Evolutionary conservation across 2,113 vertebrate species (phyloP).

Genomic region (Tragelaphus scriptus): DNA sequence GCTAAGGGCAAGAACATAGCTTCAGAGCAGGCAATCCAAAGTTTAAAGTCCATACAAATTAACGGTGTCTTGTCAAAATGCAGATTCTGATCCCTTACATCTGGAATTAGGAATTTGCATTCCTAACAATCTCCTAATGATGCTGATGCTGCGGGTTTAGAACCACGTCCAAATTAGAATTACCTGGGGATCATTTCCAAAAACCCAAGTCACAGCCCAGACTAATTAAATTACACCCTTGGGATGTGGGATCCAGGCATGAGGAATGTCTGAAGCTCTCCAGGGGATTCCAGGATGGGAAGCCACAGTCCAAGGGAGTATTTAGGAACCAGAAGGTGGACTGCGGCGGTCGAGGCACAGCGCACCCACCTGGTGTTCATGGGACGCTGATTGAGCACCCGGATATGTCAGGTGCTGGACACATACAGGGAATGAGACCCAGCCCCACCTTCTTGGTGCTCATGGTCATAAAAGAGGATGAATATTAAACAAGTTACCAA

Average conservation of each 20-base stretch:
- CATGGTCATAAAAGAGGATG: background rate
- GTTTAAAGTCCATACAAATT: background rate
- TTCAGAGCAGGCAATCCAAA: background rate
- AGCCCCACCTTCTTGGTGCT: background rate
- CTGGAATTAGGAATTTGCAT: background rate
- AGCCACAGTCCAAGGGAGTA: background rate
- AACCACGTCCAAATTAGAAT: background rate
- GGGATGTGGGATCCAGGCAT: no score
- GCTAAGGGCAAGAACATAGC: background rate
- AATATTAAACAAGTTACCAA: background rate
- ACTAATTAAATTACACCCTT: background rate
- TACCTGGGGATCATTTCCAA: background rate
- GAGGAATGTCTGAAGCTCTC: background rate
- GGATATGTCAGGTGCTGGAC: background rate
- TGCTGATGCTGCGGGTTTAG: background rate
- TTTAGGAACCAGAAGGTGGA: background rate
- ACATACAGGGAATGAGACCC: background rate
- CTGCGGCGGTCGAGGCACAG: rapidly evolving
- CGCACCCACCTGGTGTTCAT: background rate
- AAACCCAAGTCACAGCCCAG: background rate
- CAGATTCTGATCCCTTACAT: background rate
- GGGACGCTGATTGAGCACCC: rapidly evolving
- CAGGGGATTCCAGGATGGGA: background rate
- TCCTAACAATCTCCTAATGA: background rate
- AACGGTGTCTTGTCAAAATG: background rate